Percentiles rank a stretch among this genome's conserved stretches.
Conservation (phyloP, 2,797 vertebrate species). For the Triplophysa bombifrons region DNA sequence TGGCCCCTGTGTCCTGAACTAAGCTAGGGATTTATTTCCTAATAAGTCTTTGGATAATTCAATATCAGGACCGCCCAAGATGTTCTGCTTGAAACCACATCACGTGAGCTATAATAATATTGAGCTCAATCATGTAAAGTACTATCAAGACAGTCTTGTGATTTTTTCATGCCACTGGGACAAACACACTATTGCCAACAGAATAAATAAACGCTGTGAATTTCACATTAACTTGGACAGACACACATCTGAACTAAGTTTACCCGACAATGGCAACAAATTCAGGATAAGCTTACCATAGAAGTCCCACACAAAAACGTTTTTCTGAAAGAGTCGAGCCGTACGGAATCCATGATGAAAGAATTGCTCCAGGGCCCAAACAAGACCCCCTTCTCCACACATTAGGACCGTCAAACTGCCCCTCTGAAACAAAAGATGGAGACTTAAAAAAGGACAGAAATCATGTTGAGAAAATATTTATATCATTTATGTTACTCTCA, state of each 20-base stretch:
- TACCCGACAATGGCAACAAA: too few species aligned
- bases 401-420: slow-evolving; percentile 91
- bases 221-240: too few species aligned
- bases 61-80: background rate
- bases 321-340: slow-evolving; percentile 93
- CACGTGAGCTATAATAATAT: background rate
- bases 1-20: background rate
- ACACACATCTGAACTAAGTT: too few species aligned
- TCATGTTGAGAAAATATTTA: background rate
- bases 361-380: slow-evolving; percentile 90
- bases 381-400: slow-evolving; percentile 92
- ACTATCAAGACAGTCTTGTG: background rate
- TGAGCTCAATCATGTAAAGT: too few species aligned
- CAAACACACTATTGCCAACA: too few species aligned
- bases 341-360: slow-evolving; percentile 94
- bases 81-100: background rate
- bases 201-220: too few species aligned
- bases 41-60: background rate
- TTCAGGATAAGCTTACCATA: slow-evolving; percentile 80
- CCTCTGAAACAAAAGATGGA: slow-evolving; percentile 73
- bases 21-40: background rate
- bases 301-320: slow-evolving; percentile 97
- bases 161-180: too few species aligned
- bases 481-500: slow-evolving; percentile 61
- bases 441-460: background rate